phyloP scores from a whole-genome alignment of 1,140 invertebrate genomes.

The Drusus annulatus region DNA sequence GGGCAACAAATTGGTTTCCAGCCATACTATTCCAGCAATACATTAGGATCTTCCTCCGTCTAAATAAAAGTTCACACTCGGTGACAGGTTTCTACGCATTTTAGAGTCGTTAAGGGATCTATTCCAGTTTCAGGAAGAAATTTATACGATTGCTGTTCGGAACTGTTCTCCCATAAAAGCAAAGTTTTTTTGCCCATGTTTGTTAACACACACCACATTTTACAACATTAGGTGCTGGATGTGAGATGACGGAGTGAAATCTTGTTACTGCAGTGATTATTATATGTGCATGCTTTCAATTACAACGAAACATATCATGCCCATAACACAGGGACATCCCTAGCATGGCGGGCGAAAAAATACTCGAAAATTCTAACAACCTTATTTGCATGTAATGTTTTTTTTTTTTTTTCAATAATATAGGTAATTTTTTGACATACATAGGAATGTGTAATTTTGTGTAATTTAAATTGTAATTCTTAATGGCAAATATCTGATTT shows the following conservation, averaged over 20 bases:
- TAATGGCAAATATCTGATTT: conserved; percentile 64
- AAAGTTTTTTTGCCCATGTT: conserved; percentile 34
- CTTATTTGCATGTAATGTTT: too few species aligned
- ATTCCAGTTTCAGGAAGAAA: conserved; percentile 35
- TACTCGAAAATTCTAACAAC: too few species aligned
- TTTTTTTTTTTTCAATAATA: conserved; percentile 35
- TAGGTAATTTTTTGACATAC: conserved; percentile 22
- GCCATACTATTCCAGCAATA: conserved; percentile 10
- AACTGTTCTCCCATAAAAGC: conserved; percentile 28
- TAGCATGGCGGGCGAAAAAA: too few species aligned
- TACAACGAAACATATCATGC: too few species aligned
- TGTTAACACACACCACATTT: conserved; percentile 36
- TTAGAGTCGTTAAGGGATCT: conserved; percentile 41
- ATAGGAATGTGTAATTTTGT: conserved; percentile 52
- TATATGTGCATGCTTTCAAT: conserved; percentile 42
- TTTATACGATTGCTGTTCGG: conserved; percentile 38
- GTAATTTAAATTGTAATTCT: conserved; percentile 51
- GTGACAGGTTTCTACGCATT: conserved; percentile 38
- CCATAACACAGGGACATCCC: too few species aligned
- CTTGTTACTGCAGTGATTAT: not conserved
- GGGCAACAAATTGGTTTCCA: conserved; percentile 26
- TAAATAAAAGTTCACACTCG: conserved; percentile 40
- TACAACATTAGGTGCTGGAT: conserved; percentile 23
- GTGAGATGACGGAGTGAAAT: conserved; percentile 25
- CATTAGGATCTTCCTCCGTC: conserved; percentile 7